Base-by-base conservation (phyloP, 37 sponge, comb jelly and placozoan genomes). In the Bolinopsis microptera region DNA sequence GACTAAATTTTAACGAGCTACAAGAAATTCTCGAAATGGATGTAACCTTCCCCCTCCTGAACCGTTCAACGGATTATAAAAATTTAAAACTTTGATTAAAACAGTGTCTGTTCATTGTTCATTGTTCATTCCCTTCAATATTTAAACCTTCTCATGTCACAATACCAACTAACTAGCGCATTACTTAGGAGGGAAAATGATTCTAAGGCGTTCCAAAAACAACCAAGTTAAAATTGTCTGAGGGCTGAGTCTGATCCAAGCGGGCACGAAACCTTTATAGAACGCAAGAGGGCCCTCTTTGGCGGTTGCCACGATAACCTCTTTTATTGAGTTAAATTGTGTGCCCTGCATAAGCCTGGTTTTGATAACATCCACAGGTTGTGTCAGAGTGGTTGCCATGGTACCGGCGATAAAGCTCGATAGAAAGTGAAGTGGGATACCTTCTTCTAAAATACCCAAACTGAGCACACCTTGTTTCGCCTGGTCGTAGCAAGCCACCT, bases 401-500 rank as follows among this genome's bases (percentile, higher is more conserved):
- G 95, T 40, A 28, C 96, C 96, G 1, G 98, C 96, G 5, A 95
- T 93, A 69, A 96, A 93, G 33, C 98, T 97, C 23, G 98, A 82
- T 35, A 95, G 77, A 83, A 97, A 96, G 69, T 97, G 98, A 1
- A 97, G 95, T 25, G 93, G 69, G 0, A 94, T 41, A 68, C 95
- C 96, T 94, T 97, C 98, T 31, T 67, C 82, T 48, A 96, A 95
- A 34, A 32, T 93, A 94, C 93, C 75, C 32, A 94, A 95, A 0
- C 70, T 23, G 38, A 96, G 95, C 16, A 97, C 77, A 26, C 92
- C 39, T 92, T 97, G 98, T 90, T 97, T 97, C 13, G 94, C 94
- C 48, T 97, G 98, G 75, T 97, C 97, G 93, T 97, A 97, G 38
- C 96, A 94, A 38, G 97, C 96, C 69, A 97, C 94, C 97, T 97